A percentile compares a stretch with the other conserved stretches of the same genome.
These are phyloP conservation scores for Heliconius melpomene DNA, from an alignment of 1,140 invertebrate genomes.

Conservation along the genomic window DNA sequence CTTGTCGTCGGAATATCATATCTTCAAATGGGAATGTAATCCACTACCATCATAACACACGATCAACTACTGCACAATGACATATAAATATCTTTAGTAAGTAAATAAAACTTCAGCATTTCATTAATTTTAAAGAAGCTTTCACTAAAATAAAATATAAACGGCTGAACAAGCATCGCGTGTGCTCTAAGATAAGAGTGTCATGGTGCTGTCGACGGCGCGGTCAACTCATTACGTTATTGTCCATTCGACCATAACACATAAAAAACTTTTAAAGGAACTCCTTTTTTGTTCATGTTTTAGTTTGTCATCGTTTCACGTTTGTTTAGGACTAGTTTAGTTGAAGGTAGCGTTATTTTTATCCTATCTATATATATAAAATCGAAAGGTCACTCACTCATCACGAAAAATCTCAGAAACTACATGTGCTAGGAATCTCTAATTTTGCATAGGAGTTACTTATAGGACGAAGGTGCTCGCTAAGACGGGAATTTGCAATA, in stretches of 20 bases:
- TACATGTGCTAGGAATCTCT: too few species aligned
- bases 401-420: too few species aligned
- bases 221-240: constrained; percentile 70
- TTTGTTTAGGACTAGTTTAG: constrained; percentile 5
- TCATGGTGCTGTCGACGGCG: constrained; percentile 62
- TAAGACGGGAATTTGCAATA: too few species aligned
- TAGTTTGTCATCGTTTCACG: constrained; percentile 11
- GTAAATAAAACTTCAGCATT: background rate
- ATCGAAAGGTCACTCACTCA: too few species aligned
- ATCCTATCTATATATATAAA: too few species aligned
- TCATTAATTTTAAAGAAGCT: constrained; percentile 19
- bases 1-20: too few species aligned
- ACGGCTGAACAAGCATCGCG: constrained; percentile 59
- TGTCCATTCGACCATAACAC: constrained; percentile 58
- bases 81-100: background rate
- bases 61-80: background rate
- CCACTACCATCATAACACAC: background rate
- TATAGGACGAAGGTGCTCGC: too few species aligned
- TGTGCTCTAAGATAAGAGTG: constrained; percentile 67
- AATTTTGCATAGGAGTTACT: too few species aligned
- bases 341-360: background rate
- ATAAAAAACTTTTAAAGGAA: constrained; percentile 51
- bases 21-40: background rate
- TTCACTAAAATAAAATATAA: constrained; percentile 38
- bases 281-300: constrained; percentile 35